A percentile compares a stretch with the other conserved stretches of the same genome.
Conservation (phyloP, 1,140 invertebrate genomes). For the Drosophila melanogaster region DNA sequence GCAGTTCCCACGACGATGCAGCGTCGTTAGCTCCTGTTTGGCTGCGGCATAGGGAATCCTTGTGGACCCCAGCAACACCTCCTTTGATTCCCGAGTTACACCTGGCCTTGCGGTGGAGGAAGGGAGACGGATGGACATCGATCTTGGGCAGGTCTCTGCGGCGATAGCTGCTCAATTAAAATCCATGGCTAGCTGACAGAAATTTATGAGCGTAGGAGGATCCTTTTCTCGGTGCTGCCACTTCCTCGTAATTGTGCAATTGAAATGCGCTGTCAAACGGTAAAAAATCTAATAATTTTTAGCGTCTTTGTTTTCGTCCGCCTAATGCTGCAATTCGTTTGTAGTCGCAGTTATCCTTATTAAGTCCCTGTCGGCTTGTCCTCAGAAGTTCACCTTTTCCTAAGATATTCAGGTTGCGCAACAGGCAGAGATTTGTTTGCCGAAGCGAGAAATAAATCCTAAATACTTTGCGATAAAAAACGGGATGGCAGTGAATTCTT, state of each 20-base stretch:
- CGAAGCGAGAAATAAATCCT: slow-evolving; percentile 46
- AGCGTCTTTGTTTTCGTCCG: slow-evolving; percentile 30
- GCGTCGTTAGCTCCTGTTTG: slow-evolving; percentile 31
- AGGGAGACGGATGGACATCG: slow-evolving; percentile 40
- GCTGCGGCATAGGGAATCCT: slow-evolving; percentile 14
- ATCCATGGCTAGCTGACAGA: slow-evolving; percentile 57
- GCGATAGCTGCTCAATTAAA: slow-evolving; percentile 69
- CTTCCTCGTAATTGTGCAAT: slow-evolving; percentile 76
- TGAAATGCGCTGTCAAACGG: slow-evolving; percentile 59
- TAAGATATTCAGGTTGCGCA: slow-evolving; percentile 43
- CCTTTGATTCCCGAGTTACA: slow-evolving; percentile 59
- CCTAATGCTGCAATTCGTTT: slow-evolving; percentile 51
- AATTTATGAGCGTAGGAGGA: slow-evolving; percentile 58
- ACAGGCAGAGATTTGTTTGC: slow-evolving; percentile 51
- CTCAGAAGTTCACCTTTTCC: slow-evolving; percentile 43
- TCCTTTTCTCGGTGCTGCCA: slow-evolving; percentile 45
- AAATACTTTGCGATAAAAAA: slow-evolving; percentile 27
- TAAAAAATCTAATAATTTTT: slow-evolving; percentile 75
- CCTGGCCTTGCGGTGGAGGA: slow-evolving; percentile 38
- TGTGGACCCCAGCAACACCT: slow-evolving; percentile 51
- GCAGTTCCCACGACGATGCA: slow-evolving; percentile 65
- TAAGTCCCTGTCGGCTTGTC: slow-evolving; percentile 43
- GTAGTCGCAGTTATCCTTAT: slow-evolving; percentile 48
- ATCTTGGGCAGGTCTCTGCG: slow-evolving; percentile 57
- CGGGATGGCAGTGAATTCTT: slow-evolving; percentile 18